Conservation (phyloP, 2,797 vertebrate genomes). For the Morus bassanus region DNA sequence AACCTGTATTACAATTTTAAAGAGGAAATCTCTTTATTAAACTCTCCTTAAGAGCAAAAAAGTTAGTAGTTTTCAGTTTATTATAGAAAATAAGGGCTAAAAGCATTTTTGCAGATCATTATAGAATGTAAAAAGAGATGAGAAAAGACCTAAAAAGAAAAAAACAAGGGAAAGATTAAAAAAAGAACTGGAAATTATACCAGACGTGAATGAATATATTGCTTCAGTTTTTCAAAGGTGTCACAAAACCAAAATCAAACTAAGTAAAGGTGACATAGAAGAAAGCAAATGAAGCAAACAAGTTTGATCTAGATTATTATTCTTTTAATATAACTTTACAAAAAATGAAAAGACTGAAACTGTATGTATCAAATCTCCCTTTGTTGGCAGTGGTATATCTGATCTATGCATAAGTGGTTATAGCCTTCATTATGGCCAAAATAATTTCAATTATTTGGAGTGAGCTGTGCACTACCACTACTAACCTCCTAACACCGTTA, state of each 20-base stretch:
- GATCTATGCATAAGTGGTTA: neutral
- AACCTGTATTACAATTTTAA: neutral
- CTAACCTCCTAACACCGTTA: neutral
- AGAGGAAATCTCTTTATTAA: neutral
- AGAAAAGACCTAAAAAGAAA: neutral
- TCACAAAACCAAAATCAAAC: neutral
- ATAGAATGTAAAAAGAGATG: neutral
- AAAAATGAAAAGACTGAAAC: neutral
- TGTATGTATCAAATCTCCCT: neutral
- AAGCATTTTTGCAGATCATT: neutral
- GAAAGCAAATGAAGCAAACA: neutral
- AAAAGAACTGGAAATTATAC: neutral
- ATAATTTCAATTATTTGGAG: neutral
- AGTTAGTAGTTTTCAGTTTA: neutral
- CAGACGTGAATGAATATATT: neutral
- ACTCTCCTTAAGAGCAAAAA: rapidly evolving
- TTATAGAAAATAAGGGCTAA: neutral
- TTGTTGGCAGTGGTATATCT: neutral
- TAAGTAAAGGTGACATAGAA: neutral
- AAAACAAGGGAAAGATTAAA: neutral
- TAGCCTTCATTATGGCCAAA: neutral
- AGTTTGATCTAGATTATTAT: neutral
- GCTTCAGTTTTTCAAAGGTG: neutral
- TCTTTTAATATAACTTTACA: neutral
- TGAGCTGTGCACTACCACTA: neutral